These are phyloP conservation scores for Alligator sinensis DNA, from an alignment of 2,113 vertebrate species.

Conservation along the genomic window DNA sequence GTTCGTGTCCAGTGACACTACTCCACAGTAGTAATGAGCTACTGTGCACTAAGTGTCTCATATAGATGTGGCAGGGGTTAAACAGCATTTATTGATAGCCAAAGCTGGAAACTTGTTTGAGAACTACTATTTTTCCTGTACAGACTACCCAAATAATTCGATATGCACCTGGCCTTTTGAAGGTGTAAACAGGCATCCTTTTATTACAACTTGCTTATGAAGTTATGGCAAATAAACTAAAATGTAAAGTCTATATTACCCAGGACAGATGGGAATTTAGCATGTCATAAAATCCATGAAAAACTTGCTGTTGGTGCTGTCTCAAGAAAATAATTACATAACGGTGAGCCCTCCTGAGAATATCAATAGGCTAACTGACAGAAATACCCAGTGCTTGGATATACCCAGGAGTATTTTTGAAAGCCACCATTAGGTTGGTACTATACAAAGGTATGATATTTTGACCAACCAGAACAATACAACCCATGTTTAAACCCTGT, in stretches of 20 bases:
- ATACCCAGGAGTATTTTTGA: background rate
- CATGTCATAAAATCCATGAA: constrained; percentile 81
- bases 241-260: constrained; percentile 51
- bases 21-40: no score
- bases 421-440: background rate
- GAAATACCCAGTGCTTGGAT: background rate
- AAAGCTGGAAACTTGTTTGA: background rate
- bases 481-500: background rate
- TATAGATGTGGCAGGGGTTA: background rate
- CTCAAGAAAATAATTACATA: constrained; percentile 78
- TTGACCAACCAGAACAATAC: background rate
- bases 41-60: no score
- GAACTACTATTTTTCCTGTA: constrained; percentile 10
- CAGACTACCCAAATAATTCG: constrained; percentile 41
- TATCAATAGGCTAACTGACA: constrained; percentile 32
- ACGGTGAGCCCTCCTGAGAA: constrained; percentile 65
- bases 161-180: constrained; percentile 61
- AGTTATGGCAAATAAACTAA: constrained; percentile 70
- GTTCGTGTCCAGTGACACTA: no score
- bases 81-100: background rate
- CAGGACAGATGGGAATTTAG: constrained; percentile 84
- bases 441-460: background rate
- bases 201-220: constrained; percentile 61
- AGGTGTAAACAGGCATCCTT: constrained; percentile 56
- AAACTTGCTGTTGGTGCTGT: constrained; percentile 71